Conservation (phyloP, 1,140 invertebrate genomes). For the Coelopa frigida region DNA sequence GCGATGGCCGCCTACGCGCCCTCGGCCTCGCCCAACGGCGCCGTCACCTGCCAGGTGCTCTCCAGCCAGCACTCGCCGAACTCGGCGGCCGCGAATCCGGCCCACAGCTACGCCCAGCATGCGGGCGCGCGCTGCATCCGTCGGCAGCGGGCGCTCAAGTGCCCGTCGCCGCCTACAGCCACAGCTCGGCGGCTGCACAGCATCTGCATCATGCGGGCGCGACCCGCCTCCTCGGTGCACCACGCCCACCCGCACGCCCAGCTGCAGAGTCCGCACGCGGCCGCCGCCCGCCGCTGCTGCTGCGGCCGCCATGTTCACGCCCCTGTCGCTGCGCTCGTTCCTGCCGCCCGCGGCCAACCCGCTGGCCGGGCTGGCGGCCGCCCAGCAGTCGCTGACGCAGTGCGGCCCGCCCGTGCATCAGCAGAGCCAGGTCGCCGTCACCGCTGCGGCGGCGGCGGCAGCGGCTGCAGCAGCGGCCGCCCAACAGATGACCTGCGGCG, state of each 20-base stretch:
- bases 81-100: slow-evolving; percentile 38
- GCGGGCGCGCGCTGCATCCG: slow-evolving; percentile 14
- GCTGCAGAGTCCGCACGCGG: background rate
- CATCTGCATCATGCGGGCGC: background rate
- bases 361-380: background rate
- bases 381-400: slow-evolving; percentile 5
- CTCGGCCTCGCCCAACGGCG: slow-evolving; percentile 3
- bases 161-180: slow-evolving; percentile 2
- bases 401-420: background rate
- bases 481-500: slow-evolving; percentile 1
- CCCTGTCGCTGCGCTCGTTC: background rate
- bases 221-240: slow-evolving; percentile 16
- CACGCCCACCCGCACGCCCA: slow-evolving; percentile 24
- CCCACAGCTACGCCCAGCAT: slow-evolving; percentile 28
- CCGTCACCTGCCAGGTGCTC: slow-evolving; percentile 23
- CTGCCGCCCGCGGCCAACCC: slow-evolving; percentile 2
- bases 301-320: background rate
- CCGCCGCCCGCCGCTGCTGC: slow-evolving; percentile 4
- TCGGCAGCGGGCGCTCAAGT: slow-evolving; percentile 16
- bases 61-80: slow-evolving; percentile 28
- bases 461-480: background rate
- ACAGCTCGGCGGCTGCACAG: background rate
- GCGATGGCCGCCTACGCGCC: background rate
- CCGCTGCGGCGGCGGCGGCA: background rate
- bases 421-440: background rate